Conservation (phyloP, 2,888 invertebrate genomes). For the Dicyrtoma fusca region DNA sequence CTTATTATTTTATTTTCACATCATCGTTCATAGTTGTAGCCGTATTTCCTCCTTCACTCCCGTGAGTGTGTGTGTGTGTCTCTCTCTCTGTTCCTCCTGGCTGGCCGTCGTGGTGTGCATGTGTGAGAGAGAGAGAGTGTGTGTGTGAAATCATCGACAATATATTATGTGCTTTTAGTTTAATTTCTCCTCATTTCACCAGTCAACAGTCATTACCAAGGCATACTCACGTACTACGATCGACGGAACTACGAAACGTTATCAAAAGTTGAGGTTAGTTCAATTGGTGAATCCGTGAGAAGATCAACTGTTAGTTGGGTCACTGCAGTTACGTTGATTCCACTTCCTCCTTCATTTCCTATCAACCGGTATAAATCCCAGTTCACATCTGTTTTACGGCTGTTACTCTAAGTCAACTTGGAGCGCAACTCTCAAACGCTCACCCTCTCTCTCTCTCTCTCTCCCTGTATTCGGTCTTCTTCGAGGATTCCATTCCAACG, state of each 20-base stretch:
- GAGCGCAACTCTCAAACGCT: conserved; percentile 1
- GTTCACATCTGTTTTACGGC: conserved; percentile 45
- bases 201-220: background rate
- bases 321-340: conserved; percentile 50
- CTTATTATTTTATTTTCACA: too few relatives aligned
- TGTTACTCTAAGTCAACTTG: background rate
- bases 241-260: too few relatives aligned
- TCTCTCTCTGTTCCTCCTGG: background rate
- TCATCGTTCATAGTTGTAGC: too few relatives aligned
- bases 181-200: background rate
- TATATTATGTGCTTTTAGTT: background rate
- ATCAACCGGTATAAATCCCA: conserved; percentile 54
- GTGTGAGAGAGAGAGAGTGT: background rate
- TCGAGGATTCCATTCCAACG: background rate
- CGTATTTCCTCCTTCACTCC: background rate
- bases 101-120: background rate
- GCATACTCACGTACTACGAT: too few relatives aligned
- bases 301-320: conserved; percentile 26
- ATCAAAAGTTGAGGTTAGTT: background rate
- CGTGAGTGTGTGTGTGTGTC: too few relatives aligned
- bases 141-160: background rate
- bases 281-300: background rate
- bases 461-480: background rate
- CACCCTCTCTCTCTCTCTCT: conserved; percentile 18
- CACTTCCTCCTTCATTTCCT: conserved; percentile 55